Conservation (phyloP, 2,888 invertebrate species). For the Lasioglossum oenotherae region DNA sequence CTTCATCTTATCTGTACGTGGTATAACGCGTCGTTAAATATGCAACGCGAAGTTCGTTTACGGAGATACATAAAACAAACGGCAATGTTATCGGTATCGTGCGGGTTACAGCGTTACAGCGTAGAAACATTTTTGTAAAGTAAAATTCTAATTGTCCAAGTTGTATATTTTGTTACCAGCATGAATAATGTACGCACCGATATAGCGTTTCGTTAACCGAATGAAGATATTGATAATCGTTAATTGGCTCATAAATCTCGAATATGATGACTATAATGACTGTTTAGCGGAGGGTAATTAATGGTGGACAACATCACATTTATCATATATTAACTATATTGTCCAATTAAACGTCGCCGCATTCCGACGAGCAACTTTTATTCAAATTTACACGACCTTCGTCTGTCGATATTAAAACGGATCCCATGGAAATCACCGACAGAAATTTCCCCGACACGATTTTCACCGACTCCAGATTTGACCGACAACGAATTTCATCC, state of each 20-base stretch:
- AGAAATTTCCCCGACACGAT: too few relatives aligned
- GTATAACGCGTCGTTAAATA: constrained; percentile 34
- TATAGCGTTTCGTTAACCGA: not conserved
- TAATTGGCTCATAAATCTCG: not conserved
- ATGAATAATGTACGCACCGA: constrained; percentile 23
- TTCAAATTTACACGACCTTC: not conserved
- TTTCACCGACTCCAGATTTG: too few relatives aligned
- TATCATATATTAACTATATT: not conserved
- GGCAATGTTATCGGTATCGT: constrained; percentile 28
- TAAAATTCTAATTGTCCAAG: constrained; percentile 25
- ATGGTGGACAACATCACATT: not conserved
- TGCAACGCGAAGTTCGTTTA: constrained; percentile 14
- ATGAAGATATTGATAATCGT: constrained; percentile 1
- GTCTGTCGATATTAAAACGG: not conserved
- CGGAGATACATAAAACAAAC: constrained; percentile 34
- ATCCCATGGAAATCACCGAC: too few relatives aligned
- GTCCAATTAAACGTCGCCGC: not conserved
- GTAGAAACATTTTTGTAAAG: constrained; percentile 38
- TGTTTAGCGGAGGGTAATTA: not conserved
- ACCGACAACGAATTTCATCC: too few relatives aligned
- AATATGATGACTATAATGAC: not conserved
- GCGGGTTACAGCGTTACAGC: constrained; percentile 40
- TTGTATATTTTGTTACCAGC: constrained; percentile 2
- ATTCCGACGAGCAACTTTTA: not conserved
- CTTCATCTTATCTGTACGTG: constrained; percentile 25